Base-by-base conservation (phyloP, 1,140 invertebrate species). In the Polypedilum pembai region DNA sequence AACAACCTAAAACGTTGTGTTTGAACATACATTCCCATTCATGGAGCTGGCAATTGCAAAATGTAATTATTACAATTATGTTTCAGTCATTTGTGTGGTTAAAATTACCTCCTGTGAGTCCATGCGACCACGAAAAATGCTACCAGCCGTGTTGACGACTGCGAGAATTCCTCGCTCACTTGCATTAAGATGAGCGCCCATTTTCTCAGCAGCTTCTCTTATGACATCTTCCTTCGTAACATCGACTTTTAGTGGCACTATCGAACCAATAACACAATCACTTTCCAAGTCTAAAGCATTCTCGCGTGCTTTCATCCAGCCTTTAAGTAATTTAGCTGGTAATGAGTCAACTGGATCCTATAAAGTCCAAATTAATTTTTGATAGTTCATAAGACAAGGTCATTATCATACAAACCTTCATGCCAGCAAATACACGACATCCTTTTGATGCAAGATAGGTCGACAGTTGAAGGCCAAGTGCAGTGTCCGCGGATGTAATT, bases 101-200 rank as follows among this genome's bases (percentile, higher is more conserved):
- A 33, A 33, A 33, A 5, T 33, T 33, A 56, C 45, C 74, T 91
- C 88, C 78, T 92, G 91, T 74, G 85, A 85, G 74, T 90, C 89
- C 40, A 91, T 85, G 24, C 87, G 82, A n/a, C 89, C 87, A 75
- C 88, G 83, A 80, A 90, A 85, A 73, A 88, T 87, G 76, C 88
- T 85, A 12, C 91, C 91, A 10, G 89, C 90, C 1, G 91, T 93
- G 80, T 93, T 92, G 66, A 94, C 88, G 3, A 94, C 90, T 41
- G 91, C 91, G 88, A 90, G 91, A 74, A 94, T 86, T 76, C 91
- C 92, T 78, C 92, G 90, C 83, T 93, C 90, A 56, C 92, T 91
- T 20, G 91, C 91, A 74, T 91, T 92, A 75, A 93, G 82, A 84
- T 92, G 91, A 45, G 90, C 88, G 18, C 91, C 87, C 75, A 92